Percentiles rank a stretch among this genome's conserved stretches.
These are phyloP conservation scores for Pseudorasbora parva DNA, from an alignment of 2,113 vertebrate species.

Conservation along the genomic window DNA sequence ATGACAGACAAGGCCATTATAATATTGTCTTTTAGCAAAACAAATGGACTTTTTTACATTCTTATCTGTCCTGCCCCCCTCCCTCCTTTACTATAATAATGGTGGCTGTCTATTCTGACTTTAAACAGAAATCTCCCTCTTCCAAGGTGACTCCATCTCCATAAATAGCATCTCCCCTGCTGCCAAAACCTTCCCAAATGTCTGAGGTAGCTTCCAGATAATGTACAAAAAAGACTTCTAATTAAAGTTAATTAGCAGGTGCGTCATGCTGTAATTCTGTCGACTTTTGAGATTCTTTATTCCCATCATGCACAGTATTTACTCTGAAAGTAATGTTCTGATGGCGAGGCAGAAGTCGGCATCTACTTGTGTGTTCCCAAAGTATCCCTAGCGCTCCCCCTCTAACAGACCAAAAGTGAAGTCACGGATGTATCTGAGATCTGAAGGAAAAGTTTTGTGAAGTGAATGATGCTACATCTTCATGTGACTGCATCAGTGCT, in stretches of 20 bases:
- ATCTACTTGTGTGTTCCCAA: background rate
- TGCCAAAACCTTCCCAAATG: slow-evolving; percentile 38
- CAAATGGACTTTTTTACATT: no score
- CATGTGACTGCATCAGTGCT: slow-evolving; percentile 44
- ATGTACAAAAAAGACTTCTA: slow-evolving; percentile 54
- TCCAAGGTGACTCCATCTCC: slow-evolving; percentile 62
- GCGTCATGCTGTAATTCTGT: slow-evolving; percentile 50
- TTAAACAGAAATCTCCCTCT: slow-evolving; percentile 33
- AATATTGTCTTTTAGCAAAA: no score
- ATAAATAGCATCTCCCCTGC: slow-evolving; percentile 48
- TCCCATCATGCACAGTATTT: background rate
- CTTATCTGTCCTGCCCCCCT: no score
- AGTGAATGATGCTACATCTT: slow-evolving; percentile 47
- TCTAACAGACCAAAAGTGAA: background rate
- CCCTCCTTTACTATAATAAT: no score
- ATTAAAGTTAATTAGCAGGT: slow-evolving; percentile 54
- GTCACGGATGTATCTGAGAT: background rate
- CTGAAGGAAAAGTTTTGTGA: slow-evolving; percentile 32
- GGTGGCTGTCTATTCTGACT: no score
- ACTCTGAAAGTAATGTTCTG: background rate
- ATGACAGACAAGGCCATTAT: no score
- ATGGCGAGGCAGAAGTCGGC: background rate
- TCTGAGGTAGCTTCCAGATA: slow-evolving; percentile 51
- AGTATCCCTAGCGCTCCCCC: background rate
- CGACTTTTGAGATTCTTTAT: slow-evolving; percentile 43